A percentile compares a stretch with the other conserved stretches of the same genome.
Evolutionary conservation across 2,113 vertebrate genomes (phyloP).

Genomic region (Lepidothrix coronata): DNA sequence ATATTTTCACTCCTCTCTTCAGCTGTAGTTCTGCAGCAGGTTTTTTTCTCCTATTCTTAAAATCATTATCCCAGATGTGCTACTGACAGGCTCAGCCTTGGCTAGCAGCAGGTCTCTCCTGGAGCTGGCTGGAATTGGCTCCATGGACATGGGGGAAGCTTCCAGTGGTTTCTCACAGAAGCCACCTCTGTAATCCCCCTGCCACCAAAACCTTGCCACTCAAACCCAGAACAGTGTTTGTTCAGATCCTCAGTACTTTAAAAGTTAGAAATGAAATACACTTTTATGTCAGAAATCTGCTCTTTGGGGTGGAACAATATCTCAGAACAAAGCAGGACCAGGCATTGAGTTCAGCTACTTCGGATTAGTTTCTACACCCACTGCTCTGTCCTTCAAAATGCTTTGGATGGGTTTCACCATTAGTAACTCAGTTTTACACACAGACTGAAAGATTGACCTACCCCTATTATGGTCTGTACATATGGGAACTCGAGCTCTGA

Average conservation of each 20-base stretch:
- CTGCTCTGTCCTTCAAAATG: neutral
- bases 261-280: neutral
- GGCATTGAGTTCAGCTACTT: neutral
- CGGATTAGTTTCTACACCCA: neutral
- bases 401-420: neutral
- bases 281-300: neutral
- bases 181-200: neutral
- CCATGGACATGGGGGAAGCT: neutral
- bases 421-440: neutral
- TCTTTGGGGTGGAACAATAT: neutral
- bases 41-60: neutral
- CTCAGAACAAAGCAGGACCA: neutral
- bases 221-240: neutral
- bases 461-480: accelerated
- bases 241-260: neutral
- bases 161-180: neutral
- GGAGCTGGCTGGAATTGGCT: neutral
- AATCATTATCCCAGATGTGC: neutral
- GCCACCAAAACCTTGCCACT: neutral
- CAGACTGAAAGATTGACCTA: neutral
- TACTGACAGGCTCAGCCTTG: neutral
- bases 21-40: neutral
- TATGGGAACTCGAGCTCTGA: neutral
- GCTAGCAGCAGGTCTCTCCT: neutral
- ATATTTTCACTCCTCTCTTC: neutral